These are phyloP conservation scores for Saccostrea cuccullata DNA, from an alignment of 1,140 invertebrate species.

Conservation along the genomic window DNA sequence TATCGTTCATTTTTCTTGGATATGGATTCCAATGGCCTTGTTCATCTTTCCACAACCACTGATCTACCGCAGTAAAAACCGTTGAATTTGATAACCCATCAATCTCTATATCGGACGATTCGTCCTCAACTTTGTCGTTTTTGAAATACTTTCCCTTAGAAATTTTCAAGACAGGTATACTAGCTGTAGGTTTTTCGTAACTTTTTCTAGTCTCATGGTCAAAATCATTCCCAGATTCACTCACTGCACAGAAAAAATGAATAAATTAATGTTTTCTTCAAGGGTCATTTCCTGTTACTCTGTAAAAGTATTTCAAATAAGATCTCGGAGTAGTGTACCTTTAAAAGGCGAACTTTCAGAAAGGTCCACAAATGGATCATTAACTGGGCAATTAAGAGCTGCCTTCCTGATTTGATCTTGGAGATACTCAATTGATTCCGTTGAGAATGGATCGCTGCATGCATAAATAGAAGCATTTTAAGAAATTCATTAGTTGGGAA, in stretches of 20 bases:
- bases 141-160: not conserved
- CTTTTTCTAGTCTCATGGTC: too few relatives aligned
- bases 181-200: not conserved
- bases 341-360: too few relatives aligned
- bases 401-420: not conserved
- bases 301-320: too few relatives aligned
- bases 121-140: not conserved
- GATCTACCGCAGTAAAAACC: not conserved
- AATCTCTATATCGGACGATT: not conserved
- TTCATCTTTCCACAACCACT: constrained; percentile 6
- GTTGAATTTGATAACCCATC: not conserved
- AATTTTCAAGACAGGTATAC: not conserved
- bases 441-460: not conserved
- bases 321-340: too few relatives aligned
- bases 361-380: too few relatives aligned
- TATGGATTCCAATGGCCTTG: not conserved
- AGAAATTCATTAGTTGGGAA: too few relatives aligned
- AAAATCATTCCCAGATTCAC: too few relatives aligned
- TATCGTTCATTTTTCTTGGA: not conserved
- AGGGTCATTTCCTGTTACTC: too few relatives aligned
- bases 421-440: not conserved
- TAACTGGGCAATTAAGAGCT: not conserved
- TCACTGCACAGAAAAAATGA: too few relatives aligned
- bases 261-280: too few relatives aligned
- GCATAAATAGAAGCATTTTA: too few relatives aligned